Evolutionary conservation across 2,888 invertebrate species (phyloP), one percentile per base, ranked within the genome.

Genomic region (Campoletis raptor): DNA sequence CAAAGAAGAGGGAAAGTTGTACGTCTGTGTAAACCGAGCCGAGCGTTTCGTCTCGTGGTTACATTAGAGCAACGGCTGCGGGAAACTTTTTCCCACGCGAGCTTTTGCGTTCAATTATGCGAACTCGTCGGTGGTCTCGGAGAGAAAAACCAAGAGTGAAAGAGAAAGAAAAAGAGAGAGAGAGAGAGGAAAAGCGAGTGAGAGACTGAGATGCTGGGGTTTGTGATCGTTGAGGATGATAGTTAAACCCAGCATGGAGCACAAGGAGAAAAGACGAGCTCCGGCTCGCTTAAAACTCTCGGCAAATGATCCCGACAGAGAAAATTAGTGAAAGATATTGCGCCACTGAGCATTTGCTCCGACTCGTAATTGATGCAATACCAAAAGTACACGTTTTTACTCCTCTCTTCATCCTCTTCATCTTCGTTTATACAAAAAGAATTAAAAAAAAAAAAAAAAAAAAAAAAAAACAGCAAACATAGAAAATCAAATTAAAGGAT

Each of bases 61-160:
- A 69, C 70, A 69, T 82, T 24, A 52, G n/a, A 54, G 67, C 64
- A 81, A 81, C 70, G 54, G 37, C 64, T 48, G 86, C 81, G 42
- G 74, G 21, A 79, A 87, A 85, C 81, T 82, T 84, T 86, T 87
- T 87, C 85, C 87, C 87, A 85, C 87, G 87, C 87, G 79, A 64
- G 77, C 77, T 86, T 76, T 85, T 85, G 79, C 87, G 74, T 85
- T 87, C 86, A 87, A 87, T 87, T 87, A 87, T 87, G 78, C 86
- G 78, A 84, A 57, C 77, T 74, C 83, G 80, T 40, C 66, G 73
- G 21, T 66, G 52, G 72, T 73, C 64, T 74, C 36, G 21, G 30
- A 54, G 21, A 21, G 73, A 30, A 61, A 61, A 61, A 61, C 61
- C 61, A 61, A 30, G 61, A 15, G 30, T 30, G 61, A 61, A 30